Conservation (phyloP, 2,797 vertebrate genomes). For the Lateolabrax maculatus region DNA sequence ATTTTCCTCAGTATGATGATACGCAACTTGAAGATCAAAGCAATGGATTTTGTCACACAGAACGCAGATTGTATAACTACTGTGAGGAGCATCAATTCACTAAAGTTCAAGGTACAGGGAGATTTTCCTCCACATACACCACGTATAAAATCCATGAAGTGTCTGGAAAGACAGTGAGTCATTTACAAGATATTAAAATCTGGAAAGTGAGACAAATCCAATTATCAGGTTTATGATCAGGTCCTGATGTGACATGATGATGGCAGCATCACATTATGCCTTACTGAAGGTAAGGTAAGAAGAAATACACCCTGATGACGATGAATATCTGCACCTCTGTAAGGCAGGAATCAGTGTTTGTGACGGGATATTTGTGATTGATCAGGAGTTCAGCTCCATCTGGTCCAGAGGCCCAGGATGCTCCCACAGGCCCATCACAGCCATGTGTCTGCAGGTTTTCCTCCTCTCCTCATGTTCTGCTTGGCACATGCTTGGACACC, state of each 20-base stretch:
- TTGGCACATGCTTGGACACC: slow-evolving; percentile 63
- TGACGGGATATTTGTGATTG: not conserved
- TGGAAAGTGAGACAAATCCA: slow-evolving; percentile 11
- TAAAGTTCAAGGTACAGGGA: slow-evolving; percentile 17
- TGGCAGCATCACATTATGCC: not conserved
- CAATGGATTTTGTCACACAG: not conserved
- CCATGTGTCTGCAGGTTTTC: slow-evolving; percentile 41
- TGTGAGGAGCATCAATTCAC: slow-evolving; percentile 2
- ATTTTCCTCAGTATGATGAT: slow-evolving; percentile 25
- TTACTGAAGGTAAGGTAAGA: slow-evolving; percentile 37
- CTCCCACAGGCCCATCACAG: not conserved
- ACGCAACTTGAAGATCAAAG: not conserved
- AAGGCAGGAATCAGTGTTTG: not conserved
- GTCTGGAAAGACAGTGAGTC: slow-evolving; percentile 3
- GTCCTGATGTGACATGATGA: slow-evolving; percentile 11
- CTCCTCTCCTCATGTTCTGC: slow-evolving; percentile 48
- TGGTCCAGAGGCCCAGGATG: not conserved
- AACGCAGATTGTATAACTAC: not conserved
- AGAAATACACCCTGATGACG: not conserved
- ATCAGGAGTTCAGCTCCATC: not conserved
- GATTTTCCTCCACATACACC: not conserved
- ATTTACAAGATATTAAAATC: not conserved
- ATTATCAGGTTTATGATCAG: slow-evolving; percentile 15
- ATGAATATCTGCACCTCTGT: not conserved
- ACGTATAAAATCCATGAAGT: not conserved